These are phyloP conservation scores for Leptogaster cylindrica DNA, from an alignment of 2,888 invertebrate species.

Conservation along the genomic window DNA sequence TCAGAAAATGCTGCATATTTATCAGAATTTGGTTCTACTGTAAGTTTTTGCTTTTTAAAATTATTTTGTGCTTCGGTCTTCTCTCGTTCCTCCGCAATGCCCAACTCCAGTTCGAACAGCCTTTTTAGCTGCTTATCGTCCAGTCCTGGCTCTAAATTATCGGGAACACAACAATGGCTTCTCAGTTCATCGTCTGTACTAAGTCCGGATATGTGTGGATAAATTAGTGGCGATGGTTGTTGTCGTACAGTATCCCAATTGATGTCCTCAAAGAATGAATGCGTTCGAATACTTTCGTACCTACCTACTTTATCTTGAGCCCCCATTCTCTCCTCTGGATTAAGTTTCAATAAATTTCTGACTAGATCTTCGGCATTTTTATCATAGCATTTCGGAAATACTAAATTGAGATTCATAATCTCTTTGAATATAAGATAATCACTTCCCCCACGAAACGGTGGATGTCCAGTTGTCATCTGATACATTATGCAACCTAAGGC, in stretches of 20 bases:
- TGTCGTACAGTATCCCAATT: constrained; percentile 81
- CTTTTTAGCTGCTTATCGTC: constrained; percentile 81
- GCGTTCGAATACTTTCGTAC: constrained; percentile 83
- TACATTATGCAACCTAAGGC: constrained; percentile 96
- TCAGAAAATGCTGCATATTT: constrained; percentile 88
- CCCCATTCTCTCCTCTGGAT: constrained; percentile 82
- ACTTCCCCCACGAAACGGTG: constrained; percentile 89
- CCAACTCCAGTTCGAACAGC: constrained; percentile 75
- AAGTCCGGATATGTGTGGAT: constrained; percentile 78
- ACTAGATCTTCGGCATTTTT: constrained; percentile 87
- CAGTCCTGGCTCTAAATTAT: constrained; percentile 85
- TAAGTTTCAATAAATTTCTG: constrained; percentile 80
- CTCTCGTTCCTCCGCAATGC: constrained; percentile 49
- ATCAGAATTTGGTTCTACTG: constrained; percentile 74
- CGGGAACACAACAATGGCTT: constrained; percentile 73
- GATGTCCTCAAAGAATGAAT: constrained; percentile 84
- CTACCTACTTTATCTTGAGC: constrained; percentile 72
- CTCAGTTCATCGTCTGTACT: constrained; percentile 71
- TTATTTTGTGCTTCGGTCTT: constrained; percentile 51
- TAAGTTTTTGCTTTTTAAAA: constrained; percentile 69
- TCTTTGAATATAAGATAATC: constrained; percentile 97
- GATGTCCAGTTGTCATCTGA: constrained; percentile 93
- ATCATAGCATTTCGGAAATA: constrained; percentile 91
- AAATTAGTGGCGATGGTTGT: constrained; percentile 81
- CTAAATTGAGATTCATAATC: constrained; percentile 87